phyloP scores from a whole-genome alignment of 2,113 vertebrate species.

The Dolichallabes microphthalmus region DNA sequence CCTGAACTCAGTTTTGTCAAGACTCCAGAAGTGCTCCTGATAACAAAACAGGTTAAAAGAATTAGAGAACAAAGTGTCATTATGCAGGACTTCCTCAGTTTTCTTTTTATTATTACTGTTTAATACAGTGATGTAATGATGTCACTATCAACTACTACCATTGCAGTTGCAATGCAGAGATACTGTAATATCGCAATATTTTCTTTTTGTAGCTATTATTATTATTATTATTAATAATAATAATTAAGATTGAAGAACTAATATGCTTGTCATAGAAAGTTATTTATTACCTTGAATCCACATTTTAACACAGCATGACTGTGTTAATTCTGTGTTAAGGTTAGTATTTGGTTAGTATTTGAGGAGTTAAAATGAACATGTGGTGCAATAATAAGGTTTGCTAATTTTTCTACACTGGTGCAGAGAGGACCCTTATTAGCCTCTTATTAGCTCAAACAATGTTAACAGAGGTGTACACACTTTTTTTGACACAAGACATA shows the following conservation, averaged over 20 bases:
- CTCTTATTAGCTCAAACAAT: not conserved
- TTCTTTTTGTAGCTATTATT: not conserved
- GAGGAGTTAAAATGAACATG: not conserved
- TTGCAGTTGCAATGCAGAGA: not conserved
- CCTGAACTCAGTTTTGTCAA: conserved; percentile 94
- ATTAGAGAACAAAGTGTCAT: not conserved
- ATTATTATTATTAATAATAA: not conserved
- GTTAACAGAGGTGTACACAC: conserved; percentile 63
- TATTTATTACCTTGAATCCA: not conserved
- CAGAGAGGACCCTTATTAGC: not conserved
- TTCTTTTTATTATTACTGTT: not conserved
- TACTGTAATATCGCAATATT: too few relatives aligned
- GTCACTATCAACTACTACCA: not conserved
- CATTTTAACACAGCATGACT: not conserved
- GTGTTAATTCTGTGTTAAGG: too few relatives aligned
- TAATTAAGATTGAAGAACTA: too few relatives aligned
- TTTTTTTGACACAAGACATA: conserved; percentile 90
- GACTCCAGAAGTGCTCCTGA: conserved; percentile 96
- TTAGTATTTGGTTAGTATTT: too few relatives aligned
- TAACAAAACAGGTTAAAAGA: not conserved
- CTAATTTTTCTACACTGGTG: not conserved
- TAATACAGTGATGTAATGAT: not conserved
- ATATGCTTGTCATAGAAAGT: not conserved
- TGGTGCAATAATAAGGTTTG: not conserved
- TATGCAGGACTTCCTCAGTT: not conserved